phyloP scores from a whole-genome alignment of 2,797 vertebrate genomes.

The Anguilla megastoma region DNA sequence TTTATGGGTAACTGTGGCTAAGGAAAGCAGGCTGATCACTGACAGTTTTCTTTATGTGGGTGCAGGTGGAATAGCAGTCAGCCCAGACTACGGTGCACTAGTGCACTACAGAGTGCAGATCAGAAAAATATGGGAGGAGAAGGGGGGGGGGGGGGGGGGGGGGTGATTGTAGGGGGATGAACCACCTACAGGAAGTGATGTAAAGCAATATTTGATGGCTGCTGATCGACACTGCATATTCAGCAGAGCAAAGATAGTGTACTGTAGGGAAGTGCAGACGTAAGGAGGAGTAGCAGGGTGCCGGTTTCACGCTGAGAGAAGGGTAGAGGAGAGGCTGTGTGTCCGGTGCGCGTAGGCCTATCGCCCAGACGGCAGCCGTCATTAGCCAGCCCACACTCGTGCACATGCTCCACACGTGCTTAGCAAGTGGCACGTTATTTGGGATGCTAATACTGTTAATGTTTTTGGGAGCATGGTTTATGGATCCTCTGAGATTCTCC shows the following conservation, averaged over 20 bases:
- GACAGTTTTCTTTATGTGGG: background rate
- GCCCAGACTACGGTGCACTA: background rate
- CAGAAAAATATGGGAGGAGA: background rate
- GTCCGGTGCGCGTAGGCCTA: background rate
- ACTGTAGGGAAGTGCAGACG: background rate
- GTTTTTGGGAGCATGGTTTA: slow-evolving; percentile 43
- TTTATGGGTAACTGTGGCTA: background rate
- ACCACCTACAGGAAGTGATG: background rate
- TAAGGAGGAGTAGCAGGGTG: slow-evolving; percentile 1
- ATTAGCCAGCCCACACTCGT: slow-evolving; percentile 16
- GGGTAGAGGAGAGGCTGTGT: slow-evolving; percentile 29
- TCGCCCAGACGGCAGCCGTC: slow-evolving; percentile 42
- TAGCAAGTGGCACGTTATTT: slow-evolving; percentile 40
- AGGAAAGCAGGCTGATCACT: background rate
- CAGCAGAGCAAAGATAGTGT: background rate
- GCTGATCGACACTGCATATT: background rate
- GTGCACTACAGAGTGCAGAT: background rate
- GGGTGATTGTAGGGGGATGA: background rate
- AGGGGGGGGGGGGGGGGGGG: no score
- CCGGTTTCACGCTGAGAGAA: slow-evolving; percentile 33
- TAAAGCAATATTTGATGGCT: background rate
- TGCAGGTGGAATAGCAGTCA: background rate
- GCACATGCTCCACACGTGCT: slow-evolving; percentile 29
- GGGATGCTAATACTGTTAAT: slow-evolving; percentile 38
- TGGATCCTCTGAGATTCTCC: slow-evolving; percentile 22